Percentiles rank a stretch among this genome's conserved stretches.
These are phyloP conservation scores for Polylopha cassiicola DNA, from an alignment of 2,888 invertebrate genomes.

Conservation along the genomic window DNA sequence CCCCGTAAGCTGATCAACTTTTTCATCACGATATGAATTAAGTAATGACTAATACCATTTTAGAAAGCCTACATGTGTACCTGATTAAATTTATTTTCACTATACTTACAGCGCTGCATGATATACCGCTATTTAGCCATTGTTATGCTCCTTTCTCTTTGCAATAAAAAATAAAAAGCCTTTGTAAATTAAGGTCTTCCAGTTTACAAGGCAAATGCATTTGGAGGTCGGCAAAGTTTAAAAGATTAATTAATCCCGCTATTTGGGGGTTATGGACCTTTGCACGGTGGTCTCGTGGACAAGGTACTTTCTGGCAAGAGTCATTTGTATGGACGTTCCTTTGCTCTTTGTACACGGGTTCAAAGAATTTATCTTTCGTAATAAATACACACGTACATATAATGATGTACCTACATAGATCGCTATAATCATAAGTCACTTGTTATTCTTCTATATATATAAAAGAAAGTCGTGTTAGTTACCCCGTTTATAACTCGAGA, in stretches of 20 bases:
- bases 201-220: conserved; percentile 41
- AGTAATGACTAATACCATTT: conserved; percentile 4
- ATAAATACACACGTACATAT: too few species aligned
- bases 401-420: too few species aligned
- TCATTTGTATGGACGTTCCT: too few species aligned
- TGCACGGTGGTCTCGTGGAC: conserved; percentile 14
- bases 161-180: conserved; percentile 25
- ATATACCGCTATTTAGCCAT: conserved; percentile 10
- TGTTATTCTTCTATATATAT: too few species aligned
- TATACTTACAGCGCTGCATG: conserved; percentile 30
- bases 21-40: not conserved
- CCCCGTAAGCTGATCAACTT: too few species aligned
- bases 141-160: conserved; percentile 30
- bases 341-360: too few species aligned
- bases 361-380: too few species aligned
- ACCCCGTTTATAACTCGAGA: too few species aligned
- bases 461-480: too few species aligned
- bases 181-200: conserved; percentile 39
- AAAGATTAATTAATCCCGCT: conserved; percentile 34
- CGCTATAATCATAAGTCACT: too few species aligned
- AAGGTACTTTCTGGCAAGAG: too few species aligned
- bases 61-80: conserved; percentile 8
- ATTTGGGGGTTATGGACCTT: conserved; percentile 36
- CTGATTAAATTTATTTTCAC: conserved; percentile 27
- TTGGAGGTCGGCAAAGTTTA: conserved; percentile 34